Evolutionary conservation across 2,888 invertebrate genomes (phyloP).

Genomic region (Erpobdella octoculata): DNA sequence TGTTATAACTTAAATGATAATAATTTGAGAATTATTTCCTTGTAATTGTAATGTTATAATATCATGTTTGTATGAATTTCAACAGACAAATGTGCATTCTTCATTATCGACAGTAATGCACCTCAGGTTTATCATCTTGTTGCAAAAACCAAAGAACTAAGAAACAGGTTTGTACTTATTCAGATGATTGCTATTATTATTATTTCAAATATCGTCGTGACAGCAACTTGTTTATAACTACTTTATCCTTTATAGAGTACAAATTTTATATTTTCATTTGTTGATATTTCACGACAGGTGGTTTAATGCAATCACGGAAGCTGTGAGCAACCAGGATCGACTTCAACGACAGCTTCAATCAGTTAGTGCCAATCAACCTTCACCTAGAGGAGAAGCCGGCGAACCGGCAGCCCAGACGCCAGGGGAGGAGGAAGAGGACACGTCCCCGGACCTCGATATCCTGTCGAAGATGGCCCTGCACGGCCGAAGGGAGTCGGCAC

Average conservation of each 20-base stretch:
- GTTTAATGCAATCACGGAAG: conserved; percentile 17
- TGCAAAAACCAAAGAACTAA: conserved; percentile 68
- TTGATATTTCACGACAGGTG: not conserved
- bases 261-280: no score
- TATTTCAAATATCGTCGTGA: not conserved
- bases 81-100: conserved; percentile 69
- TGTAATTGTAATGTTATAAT: no score
- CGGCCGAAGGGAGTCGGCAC: conserved; percentile 25
- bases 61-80: not conserved
- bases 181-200: not conserved
- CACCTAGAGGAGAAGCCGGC: not conserved
- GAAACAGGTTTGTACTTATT: conserved; percentile 61
- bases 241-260: no score
- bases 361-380: no score
- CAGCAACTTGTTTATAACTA: not conserved
- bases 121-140: conserved; percentile 75
- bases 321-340: conserved; percentile 13
- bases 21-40: no score
- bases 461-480: no score
- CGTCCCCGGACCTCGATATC: no score
- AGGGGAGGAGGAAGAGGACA: no score
- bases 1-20: no score
- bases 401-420: not conserved
- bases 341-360: no score
- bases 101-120: conserved; percentile 65